Conservation (phyloP, 2,113 vertebrate genomes). For the Oceanodroma tethys region DNA sequence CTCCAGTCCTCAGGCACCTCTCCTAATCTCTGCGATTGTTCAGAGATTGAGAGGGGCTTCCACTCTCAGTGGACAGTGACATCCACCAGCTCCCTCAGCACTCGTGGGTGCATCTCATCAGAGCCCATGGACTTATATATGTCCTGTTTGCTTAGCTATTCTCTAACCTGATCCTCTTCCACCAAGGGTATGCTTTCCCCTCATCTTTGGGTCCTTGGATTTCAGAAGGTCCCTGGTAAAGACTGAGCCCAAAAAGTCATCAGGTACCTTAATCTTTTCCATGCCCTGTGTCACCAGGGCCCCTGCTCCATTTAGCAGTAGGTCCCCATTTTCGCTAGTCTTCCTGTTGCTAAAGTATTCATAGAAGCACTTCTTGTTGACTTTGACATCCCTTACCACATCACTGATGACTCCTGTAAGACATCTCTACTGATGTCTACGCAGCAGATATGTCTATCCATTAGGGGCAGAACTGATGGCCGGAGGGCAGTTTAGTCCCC, state of each 20-base stretch:
- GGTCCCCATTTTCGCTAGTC: background rate
- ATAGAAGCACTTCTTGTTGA: background rate
- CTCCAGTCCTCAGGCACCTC: background rate
- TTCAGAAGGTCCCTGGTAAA: background rate
- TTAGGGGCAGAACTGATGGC: background rate
- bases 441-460: background rate
- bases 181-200: background rate
- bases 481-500: background rate
- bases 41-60: background rate
- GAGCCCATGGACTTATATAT: background rate
- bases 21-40: background rate
- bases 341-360: background rate
- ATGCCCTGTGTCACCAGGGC: background rate
- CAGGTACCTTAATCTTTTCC: background rate
- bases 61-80: too few species aligned
- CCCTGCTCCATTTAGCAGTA: too few species aligned
- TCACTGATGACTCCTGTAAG: background rate
- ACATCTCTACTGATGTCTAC: background rate
- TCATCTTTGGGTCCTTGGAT: background rate
- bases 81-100: background rate
- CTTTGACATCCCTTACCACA: background rate
- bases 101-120: background rate
- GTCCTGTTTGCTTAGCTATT: background rate
- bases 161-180: background rate
- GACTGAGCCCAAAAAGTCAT: background rate